Percentiles rank a stretch among this genome's conserved stretches.
Conservation (phyloP, 1,140 invertebrate genomes). For the Penaeus vannamei region DNA sequence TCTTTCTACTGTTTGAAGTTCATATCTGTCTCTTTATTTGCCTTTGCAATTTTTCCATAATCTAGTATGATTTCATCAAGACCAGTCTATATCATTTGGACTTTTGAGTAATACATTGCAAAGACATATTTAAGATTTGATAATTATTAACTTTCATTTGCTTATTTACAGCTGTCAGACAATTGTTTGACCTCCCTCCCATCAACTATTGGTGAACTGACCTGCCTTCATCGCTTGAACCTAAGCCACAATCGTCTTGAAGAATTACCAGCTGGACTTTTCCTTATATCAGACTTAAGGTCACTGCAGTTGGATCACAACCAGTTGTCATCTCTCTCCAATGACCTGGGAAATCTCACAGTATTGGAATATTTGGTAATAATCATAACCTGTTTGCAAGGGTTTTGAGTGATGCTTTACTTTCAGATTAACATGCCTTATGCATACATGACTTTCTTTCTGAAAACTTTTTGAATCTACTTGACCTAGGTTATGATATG, state of each 20-base stretch:
- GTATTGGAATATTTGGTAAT: conserved; percentile 75
- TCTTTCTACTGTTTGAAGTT: too few species aligned
- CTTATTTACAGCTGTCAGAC: conserved; percentile 77
- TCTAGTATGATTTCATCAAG: too few species aligned
- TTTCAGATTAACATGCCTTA: too few species aligned
- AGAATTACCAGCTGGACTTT: conserved; percentile 83
- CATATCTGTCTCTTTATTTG: too few species aligned
- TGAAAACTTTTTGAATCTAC: too few species aligned
- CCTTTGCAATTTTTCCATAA: too few species aligned
- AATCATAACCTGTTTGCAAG: not conserved
- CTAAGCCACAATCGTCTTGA: conserved; percentile 85
- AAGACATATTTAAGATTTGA: too few species aligned
- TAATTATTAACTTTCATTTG: conserved; percentile 7
- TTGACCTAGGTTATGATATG: too few species aligned
- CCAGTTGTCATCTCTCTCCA: conserved; percentile 78
- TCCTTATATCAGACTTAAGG: conserved; percentile 81
- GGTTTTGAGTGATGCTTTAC: not conserved
- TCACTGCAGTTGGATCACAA: conserved; percentile 87
- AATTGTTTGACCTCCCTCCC: conserved; percentile 82
- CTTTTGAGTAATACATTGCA: too few species aligned
- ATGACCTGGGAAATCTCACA: conserved; percentile 78
- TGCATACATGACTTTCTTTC: too few species aligned
- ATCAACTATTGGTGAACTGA: conserved; percentile 79
- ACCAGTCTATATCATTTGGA: too few species aligned
- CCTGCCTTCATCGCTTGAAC: conserved; percentile 80